phyloP scores from a whole-genome alignment of 64 coral and sea anemone species.

The Actinia equina region DNA sequence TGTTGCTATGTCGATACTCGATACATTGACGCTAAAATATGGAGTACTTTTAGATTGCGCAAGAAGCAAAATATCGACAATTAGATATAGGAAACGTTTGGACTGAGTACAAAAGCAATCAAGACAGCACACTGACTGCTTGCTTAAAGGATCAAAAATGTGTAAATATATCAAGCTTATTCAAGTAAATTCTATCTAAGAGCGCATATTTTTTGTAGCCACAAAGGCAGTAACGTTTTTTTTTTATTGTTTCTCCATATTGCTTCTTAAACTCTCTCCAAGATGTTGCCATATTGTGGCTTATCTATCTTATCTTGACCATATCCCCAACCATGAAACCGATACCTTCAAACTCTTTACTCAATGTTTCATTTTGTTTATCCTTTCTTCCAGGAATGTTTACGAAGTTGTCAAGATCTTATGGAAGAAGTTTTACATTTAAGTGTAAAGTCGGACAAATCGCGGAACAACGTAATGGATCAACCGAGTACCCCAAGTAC shows the following conservation, averaged over 20 bases:
- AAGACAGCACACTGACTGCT: too few relatives aligned
- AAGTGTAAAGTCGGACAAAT: constrained; percentile 57
- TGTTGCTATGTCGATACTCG: too few relatives aligned
- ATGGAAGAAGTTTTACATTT: constrained; percentile 97
- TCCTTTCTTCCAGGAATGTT: constrained; percentile 74
- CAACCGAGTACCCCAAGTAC: constrained; percentile 61
- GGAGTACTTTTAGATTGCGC: too few relatives aligned
- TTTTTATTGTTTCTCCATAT: neutral
- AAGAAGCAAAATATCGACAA: too few relatives aligned
- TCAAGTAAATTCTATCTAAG: neutral
- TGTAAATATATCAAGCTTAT: too few relatives aligned
- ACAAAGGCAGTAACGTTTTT: neutral
- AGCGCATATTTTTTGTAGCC: neutral
- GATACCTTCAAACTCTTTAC: neutral
- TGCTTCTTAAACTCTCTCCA: neutral
- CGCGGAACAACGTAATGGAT: constrained; percentile 39
- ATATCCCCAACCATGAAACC: neutral
- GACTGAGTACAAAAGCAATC: too few relatives aligned
- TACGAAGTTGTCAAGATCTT: constrained; percentile 78
- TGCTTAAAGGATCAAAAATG: too few relatives aligned
- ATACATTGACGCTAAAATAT: too few relatives aligned
- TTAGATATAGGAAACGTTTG: too few relatives aligned
- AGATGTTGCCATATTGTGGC: neutral
- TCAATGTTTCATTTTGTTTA: constrained; percentile 6
- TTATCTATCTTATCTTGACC: neutral